A percentile compares a stretch with the other conserved stretches of the same genome.
phyloP scores from a whole-genome alignment of 2,797 vertebrate species.

The Diplodus sargus region DNA sequence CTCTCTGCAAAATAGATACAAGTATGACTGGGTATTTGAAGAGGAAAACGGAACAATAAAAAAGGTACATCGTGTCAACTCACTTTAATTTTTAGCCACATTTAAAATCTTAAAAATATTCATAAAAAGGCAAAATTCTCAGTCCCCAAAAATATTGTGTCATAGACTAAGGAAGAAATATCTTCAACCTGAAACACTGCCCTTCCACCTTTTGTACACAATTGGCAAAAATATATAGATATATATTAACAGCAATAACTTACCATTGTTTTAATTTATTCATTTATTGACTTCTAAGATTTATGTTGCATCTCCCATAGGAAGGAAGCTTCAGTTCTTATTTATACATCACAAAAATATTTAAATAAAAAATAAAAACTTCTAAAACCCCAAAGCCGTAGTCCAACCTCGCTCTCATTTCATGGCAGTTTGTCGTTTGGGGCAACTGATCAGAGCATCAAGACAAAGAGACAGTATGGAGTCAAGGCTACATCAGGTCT shows the following conservation, averaged over 20 bases:
- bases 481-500: constrained; percentile 94
- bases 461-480: constrained; percentile 48
- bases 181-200: constrained; percentile 84
- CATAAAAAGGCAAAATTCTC: constrained; percentile 89
- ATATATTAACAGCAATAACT: constrained; percentile 91
- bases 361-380: constrained; percentile 93
- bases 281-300: constrained; percentile 88
- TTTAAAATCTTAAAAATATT: constrained; percentile 90
- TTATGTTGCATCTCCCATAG: constrained; percentile 89
- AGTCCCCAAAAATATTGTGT: constrained; percentile 88
- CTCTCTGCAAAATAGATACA: constrained; percentile 84
- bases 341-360: constrained; percentile 93
- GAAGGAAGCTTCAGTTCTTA: constrained; percentile 87
- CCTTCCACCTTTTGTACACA: constrained; percentile 86
- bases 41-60: constrained; percentile 85
- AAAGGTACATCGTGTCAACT: constrained; percentile 90
- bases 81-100: constrained; percentile 85
- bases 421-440: constrained; percentile 76
- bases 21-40: constrained; percentile 78
- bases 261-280: constrained; percentile 90
- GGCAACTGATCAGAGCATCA: constrained; percentile 69
- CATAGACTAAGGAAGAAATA: constrained; percentile 85
- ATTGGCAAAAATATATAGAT: constrained; percentile 89
- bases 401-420: constrained; percentile 48
- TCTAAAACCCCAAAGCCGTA: constrained; percentile 80